A percentile compares a stretch with the other conserved stretches of the same genome.
phyloP scores from a whole-genome alignment of 2,888 invertebrate species.

The Microctonus hyperodae region DNA sequence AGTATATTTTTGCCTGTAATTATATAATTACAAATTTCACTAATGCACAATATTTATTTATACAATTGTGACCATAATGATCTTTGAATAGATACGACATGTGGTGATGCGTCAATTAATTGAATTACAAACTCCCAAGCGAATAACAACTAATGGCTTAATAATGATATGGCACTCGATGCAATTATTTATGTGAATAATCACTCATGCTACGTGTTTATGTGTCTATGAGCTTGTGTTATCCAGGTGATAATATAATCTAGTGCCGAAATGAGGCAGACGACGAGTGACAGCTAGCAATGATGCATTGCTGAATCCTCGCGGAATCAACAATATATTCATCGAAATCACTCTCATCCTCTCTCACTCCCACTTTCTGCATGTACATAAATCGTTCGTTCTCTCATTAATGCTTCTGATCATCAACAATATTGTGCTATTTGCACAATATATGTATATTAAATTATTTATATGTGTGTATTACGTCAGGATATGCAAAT shows the following conservation, averaged over 20 bases:
- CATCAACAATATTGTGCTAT: neutral
- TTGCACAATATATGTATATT: neutral
- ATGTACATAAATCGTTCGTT: too few species aligned
- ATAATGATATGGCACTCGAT: slow-evolving; percentile 45
- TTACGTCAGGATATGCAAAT: neutral
- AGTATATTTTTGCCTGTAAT: neutral
- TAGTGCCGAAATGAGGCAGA: slow-evolving; percentile 52
- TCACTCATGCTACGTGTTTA: slow-evolving; percentile 46
- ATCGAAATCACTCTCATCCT: slow-evolving; percentile 33
- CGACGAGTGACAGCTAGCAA: slow-evolving; percentile 16
- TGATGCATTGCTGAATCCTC: slow-evolving; percentile 49
- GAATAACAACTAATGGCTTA: slow-evolving; percentile 52
- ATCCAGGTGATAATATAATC: slow-evolving; percentile 41
- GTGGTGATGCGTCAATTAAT: slow-evolving; percentile 15
- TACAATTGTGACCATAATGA: slow-evolving; percentile 12
- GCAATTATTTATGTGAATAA: slow-evolving; percentile 57
- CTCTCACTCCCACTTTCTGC: neutral
- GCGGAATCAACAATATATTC: slow-evolving; percentile 57
- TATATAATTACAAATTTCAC: neutral
- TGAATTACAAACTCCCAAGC: slow-evolving; percentile 18
- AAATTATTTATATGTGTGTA: neutral
- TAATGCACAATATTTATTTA: neutral
- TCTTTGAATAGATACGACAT: slow-evolving; percentile 10
- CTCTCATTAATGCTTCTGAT: too few species aligned
- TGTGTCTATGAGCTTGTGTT: slow-evolving; percentile 41